Base-by-base conservation (phyloP, 2,888 invertebrate species). In the Hydropsyche betteni region DNA sequence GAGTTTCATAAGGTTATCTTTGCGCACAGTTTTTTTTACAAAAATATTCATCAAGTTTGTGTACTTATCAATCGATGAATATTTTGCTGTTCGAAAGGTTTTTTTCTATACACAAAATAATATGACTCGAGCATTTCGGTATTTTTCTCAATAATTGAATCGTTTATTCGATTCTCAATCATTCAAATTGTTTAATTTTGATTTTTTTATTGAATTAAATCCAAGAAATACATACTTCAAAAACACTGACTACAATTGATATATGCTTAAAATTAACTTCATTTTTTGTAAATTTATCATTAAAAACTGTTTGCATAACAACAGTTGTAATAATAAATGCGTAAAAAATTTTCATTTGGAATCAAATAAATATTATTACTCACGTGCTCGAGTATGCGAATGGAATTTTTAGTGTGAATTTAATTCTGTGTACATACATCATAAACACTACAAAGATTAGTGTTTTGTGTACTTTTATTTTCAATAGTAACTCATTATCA, bases 1-100 rank as follows among this genome's bases (percentile, higher is more conserved):
- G 36, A 64, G 64, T 64, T 34, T 34, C n/a, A 34, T 64, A 64
- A 64, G 64, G 64, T 64, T 64, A 64, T 64, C 64, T 24, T 44
- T 33, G 34, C 34, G 12, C 36, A 34, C 12, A 8, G n/a, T 64
- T 64, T 24, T 58, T 58, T 58, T 24, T 58, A 8, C 16, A 14
- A 58, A 58, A 58, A 16, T 8, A 14, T 14, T 24, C 8, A n/a
- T 16, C 16, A 58, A 16, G 58, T 24, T 16, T 24, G 24, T 4
- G 4, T 24, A 58, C 58, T 58, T 24, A 3, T 24, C 58, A 58
- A 16, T 16, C 16, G 24, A 14, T 58, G 58, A 14, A 58, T 16
- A 58, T 24, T 58, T 24, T 8, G 24, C 14, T 44, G 44, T 44
- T 44, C 44, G 10, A 24, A 2, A 24, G 2, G 24, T 24, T 44